A percentile compares a stretch with the other conserved stretches of the same genome.
Evolutionary conservation across 2,888 invertebrate genomes (phyloP).

Genomic region (Miltochrista miniata): DNA sequence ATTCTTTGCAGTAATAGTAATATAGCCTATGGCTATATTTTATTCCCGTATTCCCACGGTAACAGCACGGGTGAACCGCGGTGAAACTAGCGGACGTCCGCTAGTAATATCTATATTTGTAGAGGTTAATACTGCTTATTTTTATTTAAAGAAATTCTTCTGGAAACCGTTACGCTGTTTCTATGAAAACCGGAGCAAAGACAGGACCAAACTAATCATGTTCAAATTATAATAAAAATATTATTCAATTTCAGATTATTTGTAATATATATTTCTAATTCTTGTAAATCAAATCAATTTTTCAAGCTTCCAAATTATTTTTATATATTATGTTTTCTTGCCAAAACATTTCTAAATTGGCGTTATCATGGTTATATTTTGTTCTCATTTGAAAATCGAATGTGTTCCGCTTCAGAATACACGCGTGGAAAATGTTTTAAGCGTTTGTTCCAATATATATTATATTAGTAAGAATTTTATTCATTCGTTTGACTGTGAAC

Average conservation of each 20-base stretch:
- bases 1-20: too few relatives aligned
- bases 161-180: too few relatives aligned
- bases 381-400: constrained; percentile 5
- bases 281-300: constrained; percentile 5
- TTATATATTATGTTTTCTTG: constrained; percentile 5
- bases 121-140: too few relatives aligned
- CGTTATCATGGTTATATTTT: constrained; percentile 5
- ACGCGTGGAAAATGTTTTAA: constrained; percentile 1
- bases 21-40: too few relatives aligned
- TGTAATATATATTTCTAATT: constrained; percentile 2
- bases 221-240: not conserved
- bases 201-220: not conserved
- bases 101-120: too few relatives aligned
- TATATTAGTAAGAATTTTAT: not conserved
- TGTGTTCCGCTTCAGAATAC: constrained; percentile 6
- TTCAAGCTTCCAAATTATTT: constrained; percentile 10
- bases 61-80: too few relatives aligned
- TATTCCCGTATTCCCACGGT: too few relatives aligned
- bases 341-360: constrained; percentile 12
- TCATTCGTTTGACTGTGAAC: not conserved
- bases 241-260: not conserved
- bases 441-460: not conserved
- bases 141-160: too few relatives aligned
- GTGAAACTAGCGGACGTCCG: too few relatives aligned
- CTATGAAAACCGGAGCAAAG: too few relatives aligned